Base-by-base conservation (phyloP, 2,797 vertebrate genomes). In the Anniella stebbinsi region DNA sequence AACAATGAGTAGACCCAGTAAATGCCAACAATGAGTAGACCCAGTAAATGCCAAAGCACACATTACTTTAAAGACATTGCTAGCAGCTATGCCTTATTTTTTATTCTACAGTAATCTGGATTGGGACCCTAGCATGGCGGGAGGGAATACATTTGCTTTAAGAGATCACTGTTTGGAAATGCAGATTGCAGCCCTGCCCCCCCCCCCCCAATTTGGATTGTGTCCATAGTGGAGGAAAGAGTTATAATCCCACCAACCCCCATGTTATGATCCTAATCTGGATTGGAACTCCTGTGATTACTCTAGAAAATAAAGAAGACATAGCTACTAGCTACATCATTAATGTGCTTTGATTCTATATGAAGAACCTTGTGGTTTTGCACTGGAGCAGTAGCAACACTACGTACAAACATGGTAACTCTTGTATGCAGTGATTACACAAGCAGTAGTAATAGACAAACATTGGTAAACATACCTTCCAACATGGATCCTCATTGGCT, bases 401-500 rank as follows among this genome's bases (percentile, higher is more conserved):
- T 3, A 63, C 12, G 21, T 21, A 84, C 28, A 69, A 38, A 69
- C 72, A 70, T 92, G 78, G n/a, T 70, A 21, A 70, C 1, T 73
- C 30, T 23, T 78, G 0, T 70, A 41, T 67, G 38, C 1, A 73
- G 28, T 82, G 17, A 89, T 23, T 88, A 88, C 45, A 89, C 85
- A 87, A 83, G 86, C 57, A 80, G 17, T 41, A 60, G 57, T 75
- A 87, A 67, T 7, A 54, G 70, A 54, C 78, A 66, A 51, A 82
- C 45, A 87, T 63, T 83, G 36, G 80, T 84, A 85, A 92, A 98
- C 97, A 1, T 98, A 98, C 98, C 99, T 99, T 99, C 99, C 99
- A 99, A 98, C 98, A 98, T 91, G 98, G 97, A 89, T 99, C 99
- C 98, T 98, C 98, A 97, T 98, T 97, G 98, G 99, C 99, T 99